Evolutionary conservation across 2,797 vertebrate genomes (phyloP), one percentile per base, ranked within the genome.

Genomic region (Alauda arvensis): DNA sequence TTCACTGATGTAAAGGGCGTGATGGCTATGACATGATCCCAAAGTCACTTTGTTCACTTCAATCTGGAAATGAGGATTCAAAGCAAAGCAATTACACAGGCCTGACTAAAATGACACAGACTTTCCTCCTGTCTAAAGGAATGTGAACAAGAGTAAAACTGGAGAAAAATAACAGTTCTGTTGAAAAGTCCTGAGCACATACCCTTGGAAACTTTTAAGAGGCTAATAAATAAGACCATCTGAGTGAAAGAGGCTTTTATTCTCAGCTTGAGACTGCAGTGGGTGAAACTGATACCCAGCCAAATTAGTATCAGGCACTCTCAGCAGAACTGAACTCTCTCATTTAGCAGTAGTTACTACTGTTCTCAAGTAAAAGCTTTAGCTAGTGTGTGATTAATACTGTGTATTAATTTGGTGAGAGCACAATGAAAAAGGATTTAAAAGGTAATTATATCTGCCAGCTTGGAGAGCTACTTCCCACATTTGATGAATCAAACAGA

Each of bases 161-260:
- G 25, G 60, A 92, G 79, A 84, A 94, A 94, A 95, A 84, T 61
- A 94, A 65, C 45, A 40, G 37, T 72, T 83, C 79, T 60, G 28
- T 93, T 88, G 70, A 93, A 89, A 94, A 87, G 51, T 67, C 42
- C 33, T 68, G 48, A 95, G 66, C 49, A 75, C 83, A 75, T 83
- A 71, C 37, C 75, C 1, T 1, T 91, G 94, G 94, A 95, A 96
- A 96, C 28, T 93, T 95, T 87, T 88, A 93, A 93, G 81, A 92
- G 60, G 24, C 87, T 82, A 93, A 80, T 91, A 93, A 93, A 75
- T 93, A 82, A 83, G 67, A 93, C 60, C 51, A 70, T 84, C 45
- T 76, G 63, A 89, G 85, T 95, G 85, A 96, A 95, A 92, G 67
- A 92, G 70, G 56, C 57, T 84, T 66, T 87, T 96, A 84, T 96